phyloP scores from a whole-genome alignment of 2,888 invertebrate genomes.

The Trisateles emortualis region DNA sequence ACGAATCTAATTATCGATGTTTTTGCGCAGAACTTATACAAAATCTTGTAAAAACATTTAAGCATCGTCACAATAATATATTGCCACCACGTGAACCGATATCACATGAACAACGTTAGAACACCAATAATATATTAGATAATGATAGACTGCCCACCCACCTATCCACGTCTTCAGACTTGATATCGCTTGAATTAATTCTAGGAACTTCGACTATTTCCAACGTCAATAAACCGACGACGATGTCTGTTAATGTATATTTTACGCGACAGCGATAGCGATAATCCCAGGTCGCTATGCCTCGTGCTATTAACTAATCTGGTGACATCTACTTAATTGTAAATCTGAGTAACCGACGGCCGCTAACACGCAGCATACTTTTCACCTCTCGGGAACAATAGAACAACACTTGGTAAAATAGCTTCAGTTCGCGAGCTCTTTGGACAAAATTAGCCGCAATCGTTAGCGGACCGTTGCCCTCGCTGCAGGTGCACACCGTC shows the following conservation, averaged over 20 bases:
- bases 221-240: background rate
- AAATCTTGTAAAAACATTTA: background rate
- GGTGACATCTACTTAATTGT: slow-evolving; percentile 40
- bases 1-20: slow-evolving; percentile 14
- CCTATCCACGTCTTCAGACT: background rate
- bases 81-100: slow-evolving; percentile 6
- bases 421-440: slow-evolving; percentile 30
- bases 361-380: slow-evolving; percentile 14
- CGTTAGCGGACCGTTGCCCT: slow-evolving; percentile 67
- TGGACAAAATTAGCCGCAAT: slow-evolving; percentile 65
- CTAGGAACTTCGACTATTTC: background rate
- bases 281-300: slow-evolving; percentile 17
- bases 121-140: slow-evolving; percentile 29
- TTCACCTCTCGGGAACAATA: slow-evolving; percentile 41
- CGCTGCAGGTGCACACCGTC: slow-evolving; percentile 44
- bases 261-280: background rate
- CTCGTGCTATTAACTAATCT: slow-evolving; percentile 33
- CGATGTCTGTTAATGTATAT: background rate
- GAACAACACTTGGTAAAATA: too few relatives aligned
- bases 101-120: slow-evolving; percentile 5
- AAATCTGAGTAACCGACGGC: slow-evolving; percentile 25
- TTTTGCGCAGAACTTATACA: slow-evolving; percentile 1
- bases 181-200: background rate
- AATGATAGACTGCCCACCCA: slow-evolving; percentile 21
- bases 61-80: slow-evolving; percentile 2